phyloP scores from a whole-genome alignment of 2,113 vertebrate genomes.

The Gallinago undulata region DNA sequence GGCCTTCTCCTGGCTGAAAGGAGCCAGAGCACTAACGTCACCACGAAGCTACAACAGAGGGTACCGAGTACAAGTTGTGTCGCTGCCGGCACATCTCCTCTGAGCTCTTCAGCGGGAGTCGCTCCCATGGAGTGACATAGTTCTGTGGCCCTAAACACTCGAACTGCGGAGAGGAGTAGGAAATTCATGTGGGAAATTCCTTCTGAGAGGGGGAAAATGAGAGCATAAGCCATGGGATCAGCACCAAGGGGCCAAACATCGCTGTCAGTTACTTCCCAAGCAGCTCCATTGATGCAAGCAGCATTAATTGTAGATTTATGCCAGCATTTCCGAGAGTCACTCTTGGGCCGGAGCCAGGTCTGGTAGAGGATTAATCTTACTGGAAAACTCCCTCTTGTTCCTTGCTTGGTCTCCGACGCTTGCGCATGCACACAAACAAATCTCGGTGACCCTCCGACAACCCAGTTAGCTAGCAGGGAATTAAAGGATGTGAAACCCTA shows the following conservation, averaged over 20 bases:
- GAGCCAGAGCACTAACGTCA: background rate
- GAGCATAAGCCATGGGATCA: background rate
- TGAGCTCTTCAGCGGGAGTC: background rate
- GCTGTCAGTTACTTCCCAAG: background rate
- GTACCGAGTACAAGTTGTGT: background rate
- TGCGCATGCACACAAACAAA: background rate
- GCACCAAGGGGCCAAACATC: background rate
- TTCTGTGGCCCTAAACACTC: background rate
- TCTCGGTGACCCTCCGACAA: background rate
- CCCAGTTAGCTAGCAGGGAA: conserved; percentile 37
- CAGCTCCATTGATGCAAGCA: background rate
- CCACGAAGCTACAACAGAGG: background rate
- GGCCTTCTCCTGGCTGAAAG: background rate
- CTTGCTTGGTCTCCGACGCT: background rate
- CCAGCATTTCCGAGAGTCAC: background rate
- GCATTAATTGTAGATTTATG: conserved; percentile 23
- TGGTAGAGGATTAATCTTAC: conserved; percentile 23
- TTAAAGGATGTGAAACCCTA: conserved; percentile 39
- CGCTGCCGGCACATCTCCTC: fast-evolving
- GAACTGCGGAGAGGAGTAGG: background rate
- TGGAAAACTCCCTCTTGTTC: background rate
- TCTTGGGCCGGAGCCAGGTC: conserved; percentile 20
- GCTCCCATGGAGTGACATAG: fast-evolving
- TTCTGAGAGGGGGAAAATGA: background rate
- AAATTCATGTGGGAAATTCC: background rate